Evolutionary conservation across 2,113 vertebrate species (phyloP).

Genomic region (Tenebrosternarchus preto): DNA sequence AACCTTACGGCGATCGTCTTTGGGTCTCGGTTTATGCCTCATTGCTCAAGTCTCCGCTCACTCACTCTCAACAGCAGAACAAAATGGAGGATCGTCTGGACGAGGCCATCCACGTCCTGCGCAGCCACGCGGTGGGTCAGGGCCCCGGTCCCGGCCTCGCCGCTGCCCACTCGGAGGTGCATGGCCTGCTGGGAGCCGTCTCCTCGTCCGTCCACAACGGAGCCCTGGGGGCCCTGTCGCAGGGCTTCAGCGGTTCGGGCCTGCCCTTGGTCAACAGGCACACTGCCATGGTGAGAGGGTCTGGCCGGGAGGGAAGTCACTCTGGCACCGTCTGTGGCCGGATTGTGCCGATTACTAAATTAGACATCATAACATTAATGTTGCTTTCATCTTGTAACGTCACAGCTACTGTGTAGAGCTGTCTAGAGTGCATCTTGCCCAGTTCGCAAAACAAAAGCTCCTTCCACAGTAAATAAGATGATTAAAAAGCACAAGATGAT

Average conservation of each 20-base stretch:
- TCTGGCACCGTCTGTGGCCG: background rate
- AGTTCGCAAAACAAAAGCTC: too few species aligned
- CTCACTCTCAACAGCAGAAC: slow-evolving; percentile 76
- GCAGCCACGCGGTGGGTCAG: slow-evolving; percentile 92
- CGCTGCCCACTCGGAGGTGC: slow-evolving; percentile 74
- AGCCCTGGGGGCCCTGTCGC: slow-evolving; percentile 78
- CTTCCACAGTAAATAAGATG: too few species aligned
- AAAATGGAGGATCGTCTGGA: slow-evolving; percentile 98
- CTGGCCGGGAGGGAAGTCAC: background rate
- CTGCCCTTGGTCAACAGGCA: slow-evolving; percentile 86
- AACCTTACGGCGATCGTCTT: background rate
- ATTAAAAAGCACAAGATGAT: too few species aligned
- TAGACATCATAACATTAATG: too few species aligned
- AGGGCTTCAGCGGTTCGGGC: slow-evolving; percentile 80
- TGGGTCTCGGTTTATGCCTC: background rate
- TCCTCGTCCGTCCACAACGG: slow-evolving; percentile 78
- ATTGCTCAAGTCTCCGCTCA: background rate
- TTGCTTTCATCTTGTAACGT: too few species aligned
- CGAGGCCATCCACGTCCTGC: slow-evolving; percentile 95
- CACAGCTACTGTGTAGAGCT: too few species aligned
- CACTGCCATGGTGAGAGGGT: slow-evolving; percentile 81
- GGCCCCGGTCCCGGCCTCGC: slow-evolving; percentile 62
- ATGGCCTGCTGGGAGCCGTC: slow-evolving; percentile 74
- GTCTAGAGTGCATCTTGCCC: too few species aligned
- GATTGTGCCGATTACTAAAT: background rate